phyloP scores from a whole-genome alignment of 2,797 vertebrate genomes.

The Mus caroli region DNA sequence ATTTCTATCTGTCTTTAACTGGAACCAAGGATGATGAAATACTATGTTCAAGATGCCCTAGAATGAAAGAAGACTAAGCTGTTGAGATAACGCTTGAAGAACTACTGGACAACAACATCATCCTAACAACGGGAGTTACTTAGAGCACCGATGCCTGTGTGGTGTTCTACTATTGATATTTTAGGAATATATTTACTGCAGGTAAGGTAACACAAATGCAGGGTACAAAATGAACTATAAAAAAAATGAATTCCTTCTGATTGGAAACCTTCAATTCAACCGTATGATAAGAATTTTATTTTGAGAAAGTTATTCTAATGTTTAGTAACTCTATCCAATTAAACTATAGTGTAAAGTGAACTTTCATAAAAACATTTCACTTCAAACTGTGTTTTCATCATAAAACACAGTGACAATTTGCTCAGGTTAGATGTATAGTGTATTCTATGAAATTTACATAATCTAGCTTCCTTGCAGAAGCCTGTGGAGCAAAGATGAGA shows the following conservation, averaged over 20 bases:
- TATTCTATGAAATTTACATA: constrained; percentile 1
- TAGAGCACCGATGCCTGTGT: not conserved
- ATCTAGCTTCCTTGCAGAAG: not conserved
- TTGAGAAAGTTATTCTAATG: not conserved
- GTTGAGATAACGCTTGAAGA: not conserved
- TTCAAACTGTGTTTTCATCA: constrained; percentile 43
- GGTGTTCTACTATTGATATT: not conserved
- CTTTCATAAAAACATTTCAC: constrained; percentile 22
- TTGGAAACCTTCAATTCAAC: not conserved
- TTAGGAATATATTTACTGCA: not conserved
- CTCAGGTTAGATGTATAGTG: not conserved
- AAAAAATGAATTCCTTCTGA: not conserved
- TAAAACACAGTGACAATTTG: constrained; percentile 1
- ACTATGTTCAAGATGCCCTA: not conserved
- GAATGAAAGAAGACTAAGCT: not conserved
- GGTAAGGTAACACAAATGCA: not conserved
- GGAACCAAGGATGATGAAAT: not conserved
- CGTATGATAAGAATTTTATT: not conserved
- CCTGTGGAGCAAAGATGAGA: constrained; percentile 4
- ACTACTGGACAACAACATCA: not conserved
- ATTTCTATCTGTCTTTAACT: not conserved
- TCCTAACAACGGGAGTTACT: not conserved
- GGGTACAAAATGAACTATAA: not conserved
- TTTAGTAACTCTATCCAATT: constrained; percentile 15
- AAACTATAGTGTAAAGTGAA: not conserved